phyloP scores from a whole-genome alignment of 2,113 vertebrate genomes.

The Pelecanoides urinatrix region DNA sequence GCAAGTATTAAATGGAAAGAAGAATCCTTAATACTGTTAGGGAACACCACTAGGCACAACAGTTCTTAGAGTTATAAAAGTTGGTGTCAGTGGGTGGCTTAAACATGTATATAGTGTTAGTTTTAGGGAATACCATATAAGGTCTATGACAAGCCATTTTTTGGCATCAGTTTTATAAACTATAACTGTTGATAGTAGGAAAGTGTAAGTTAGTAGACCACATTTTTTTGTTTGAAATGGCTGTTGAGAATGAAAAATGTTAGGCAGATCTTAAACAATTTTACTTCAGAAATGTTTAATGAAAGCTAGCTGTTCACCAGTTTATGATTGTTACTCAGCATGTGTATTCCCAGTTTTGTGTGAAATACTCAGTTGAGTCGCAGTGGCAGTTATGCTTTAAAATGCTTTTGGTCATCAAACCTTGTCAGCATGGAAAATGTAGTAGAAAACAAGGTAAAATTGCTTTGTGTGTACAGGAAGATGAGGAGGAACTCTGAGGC shows the following conservation, averaged over 20 bases:
- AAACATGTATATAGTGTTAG: neutral
- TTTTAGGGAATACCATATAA: neutral
- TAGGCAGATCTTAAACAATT: neutral
- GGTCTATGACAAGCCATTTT: neutral
- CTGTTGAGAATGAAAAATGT: neutral
- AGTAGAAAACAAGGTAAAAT: neutral
- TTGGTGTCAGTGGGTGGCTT: neutral
- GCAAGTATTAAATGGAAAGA: neutral
- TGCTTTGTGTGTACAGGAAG: neutral
- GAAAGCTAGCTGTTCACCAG: neutral
- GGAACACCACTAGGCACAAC: neutral
- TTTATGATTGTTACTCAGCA: neutral
- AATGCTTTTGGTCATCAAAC: neutral
- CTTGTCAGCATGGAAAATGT: neutral
- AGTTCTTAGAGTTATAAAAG: neutral
- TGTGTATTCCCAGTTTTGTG: neutral
- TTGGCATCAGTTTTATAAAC: constrained; percentile 31
- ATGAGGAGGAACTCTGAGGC: neutral
- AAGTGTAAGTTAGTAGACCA: neutral
- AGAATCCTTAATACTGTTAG: neutral
- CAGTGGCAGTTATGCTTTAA: neutral
- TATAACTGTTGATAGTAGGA: neutral
- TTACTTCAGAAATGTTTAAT: neutral
- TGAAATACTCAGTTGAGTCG: neutral
- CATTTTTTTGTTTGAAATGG: neutral